These are phyloP conservation scores for Crocallis elinguaria DNA, from an alignment of 2,888 invertebrate genomes.

Conservation along the genomic window DNA sequence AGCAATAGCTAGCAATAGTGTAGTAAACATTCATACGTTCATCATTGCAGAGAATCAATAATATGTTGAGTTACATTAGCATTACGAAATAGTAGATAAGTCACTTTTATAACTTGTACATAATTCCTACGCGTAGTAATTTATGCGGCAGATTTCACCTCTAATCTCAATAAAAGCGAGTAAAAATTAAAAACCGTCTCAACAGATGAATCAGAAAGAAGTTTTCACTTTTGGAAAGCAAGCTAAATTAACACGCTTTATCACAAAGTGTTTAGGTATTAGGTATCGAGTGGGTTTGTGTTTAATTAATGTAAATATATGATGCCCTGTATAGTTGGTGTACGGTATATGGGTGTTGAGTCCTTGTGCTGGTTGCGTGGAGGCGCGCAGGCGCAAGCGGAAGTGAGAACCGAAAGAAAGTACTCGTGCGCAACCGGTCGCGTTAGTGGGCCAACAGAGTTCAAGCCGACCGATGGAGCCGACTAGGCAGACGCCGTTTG, in stretches of 20 bases:
- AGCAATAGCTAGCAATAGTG: no score
- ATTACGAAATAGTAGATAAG: no score
- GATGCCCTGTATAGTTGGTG: constrained; percentile 37
- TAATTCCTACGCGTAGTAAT: no score
- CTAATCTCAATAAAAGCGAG: constrained; percentile 20
- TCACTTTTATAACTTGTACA: no score
- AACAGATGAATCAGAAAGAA: constrained; percentile 20
- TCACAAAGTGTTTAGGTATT: constrained; percentile 22
- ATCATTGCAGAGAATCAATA: no score
- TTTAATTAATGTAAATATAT: constrained; percentile 36
- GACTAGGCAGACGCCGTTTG: constrained; percentile 14
- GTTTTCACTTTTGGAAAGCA: constrained; percentile 43
- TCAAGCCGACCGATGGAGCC: constrained; percentile 38
- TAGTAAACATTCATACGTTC: no score
- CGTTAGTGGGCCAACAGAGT: constrained; percentile 71
- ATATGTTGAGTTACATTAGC: no score
- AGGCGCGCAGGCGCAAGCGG: constrained; percentile 74
- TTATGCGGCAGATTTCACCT: constrained; percentile 28
- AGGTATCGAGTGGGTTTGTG: constrained; percentile 17
- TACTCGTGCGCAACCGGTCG: constrained; percentile 75
- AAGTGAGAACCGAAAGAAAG: constrained; percentile 83
- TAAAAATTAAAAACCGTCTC: constrained; percentile 24
- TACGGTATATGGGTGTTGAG: constrained; percentile 52
- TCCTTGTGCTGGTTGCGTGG: constrained; percentile 77
- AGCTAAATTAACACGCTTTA: constrained; percentile 34